A percentile compares a stretch with the other conserved stretches of the same genome.
phyloP scores from a whole-genome alignment of 2,888 invertebrate genomes.

The Drosophila gaucha region DNA sequence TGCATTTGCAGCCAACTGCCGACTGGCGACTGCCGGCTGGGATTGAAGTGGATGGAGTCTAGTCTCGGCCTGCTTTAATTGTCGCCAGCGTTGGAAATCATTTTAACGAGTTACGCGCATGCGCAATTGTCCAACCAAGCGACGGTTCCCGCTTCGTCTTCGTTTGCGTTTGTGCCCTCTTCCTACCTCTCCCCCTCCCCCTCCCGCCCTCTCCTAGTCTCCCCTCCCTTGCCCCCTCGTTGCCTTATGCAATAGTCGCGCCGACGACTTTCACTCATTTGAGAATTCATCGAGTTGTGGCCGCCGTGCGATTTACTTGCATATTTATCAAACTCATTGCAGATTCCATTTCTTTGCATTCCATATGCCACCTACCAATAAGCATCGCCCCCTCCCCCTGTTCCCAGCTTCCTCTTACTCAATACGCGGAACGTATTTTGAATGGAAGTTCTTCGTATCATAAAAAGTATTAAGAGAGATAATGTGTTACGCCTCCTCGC shows the following conservation, averaged over 20 bases:
- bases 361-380: no score
- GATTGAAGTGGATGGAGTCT: slow-evolving; percentile 4
- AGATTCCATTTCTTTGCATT: not conserved
- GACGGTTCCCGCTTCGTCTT: slow-evolving; percentile 33
- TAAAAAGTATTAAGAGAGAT: not conserved
- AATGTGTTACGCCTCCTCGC: not conserved
- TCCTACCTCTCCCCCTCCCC: no score
- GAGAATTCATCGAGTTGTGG: slow-evolving; percentile 69
- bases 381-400: not conserved
- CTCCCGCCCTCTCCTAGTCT: not conserved
- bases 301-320: slow-evolving; percentile 50
- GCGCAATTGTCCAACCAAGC: slow-evolving; percentile 77
- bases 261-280: slow-evolving; percentile 70
- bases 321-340: slow-evolving; percentile 39
- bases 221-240: not conserved
- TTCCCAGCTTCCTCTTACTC: not conserved
- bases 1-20: slow-evolving; percentile 30
- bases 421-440: slow-evolving; percentile 4
- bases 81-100: slow-evolving; percentile 60
- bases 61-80: slow-evolving; percentile 58
- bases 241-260: slow-evolving; percentile 49
- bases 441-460: not conserved
- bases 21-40: slow-evolving; percentile 1
- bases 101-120: slow-evolving; percentile 75
- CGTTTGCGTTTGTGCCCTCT: no score